A percentile compares a stretch with the other conserved stretches of the same genome.
Evolutionary conservation across 2,888 invertebrate species (phyloP).

Genomic region (Amiota minor): DNA sequence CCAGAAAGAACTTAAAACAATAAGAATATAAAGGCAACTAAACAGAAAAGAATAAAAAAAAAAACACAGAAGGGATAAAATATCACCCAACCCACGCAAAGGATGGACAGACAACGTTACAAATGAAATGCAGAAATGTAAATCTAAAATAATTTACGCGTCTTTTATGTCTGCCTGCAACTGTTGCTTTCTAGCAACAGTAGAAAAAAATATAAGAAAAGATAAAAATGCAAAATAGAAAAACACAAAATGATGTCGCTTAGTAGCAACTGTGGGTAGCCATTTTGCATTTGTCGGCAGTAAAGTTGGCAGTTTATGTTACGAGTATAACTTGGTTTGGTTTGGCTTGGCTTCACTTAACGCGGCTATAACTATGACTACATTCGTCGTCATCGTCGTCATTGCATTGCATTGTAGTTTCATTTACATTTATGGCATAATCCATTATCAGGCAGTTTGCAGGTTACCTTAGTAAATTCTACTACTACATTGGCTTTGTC

Average conservation of each 20-base stretch:
- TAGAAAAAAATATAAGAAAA: too few species aligned
- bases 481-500: not conserved
- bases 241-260: constrained; percentile 54
- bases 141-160: constrained; percentile 71
- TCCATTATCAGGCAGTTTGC: constrained; percentile 66
- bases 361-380: constrained; percentile 26
- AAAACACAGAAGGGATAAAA: not conserved
- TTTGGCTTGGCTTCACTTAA: constrained; percentile 29
- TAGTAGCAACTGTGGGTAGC: constrained; percentile 34
- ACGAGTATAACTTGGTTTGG: constrained; percentile 24
- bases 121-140: constrained; percentile 69
- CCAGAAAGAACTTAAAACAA: not conserved
- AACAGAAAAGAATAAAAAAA: not conserved
- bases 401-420: constrained; percentile 27
- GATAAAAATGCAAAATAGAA: not conserved
- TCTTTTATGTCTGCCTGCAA: constrained; percentile 62
- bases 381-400: constrained; percentile 35
- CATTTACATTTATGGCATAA: constrained; percentile 66
- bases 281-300: constrained; percentile 4
- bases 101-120: constrained; percentile 38
- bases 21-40: constrained; percentile 2
- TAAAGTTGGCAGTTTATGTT: not conserved
- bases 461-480: constrained; percentile 60
- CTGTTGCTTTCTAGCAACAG: constrained; percentile 51
- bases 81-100: not conserved